Percentiles rank a stretch among this genome's conserved stretches.
phyloP scores from a whole-genome alignment of 2,113 vertebrate species.

The Polyodon spathula region DNA sequence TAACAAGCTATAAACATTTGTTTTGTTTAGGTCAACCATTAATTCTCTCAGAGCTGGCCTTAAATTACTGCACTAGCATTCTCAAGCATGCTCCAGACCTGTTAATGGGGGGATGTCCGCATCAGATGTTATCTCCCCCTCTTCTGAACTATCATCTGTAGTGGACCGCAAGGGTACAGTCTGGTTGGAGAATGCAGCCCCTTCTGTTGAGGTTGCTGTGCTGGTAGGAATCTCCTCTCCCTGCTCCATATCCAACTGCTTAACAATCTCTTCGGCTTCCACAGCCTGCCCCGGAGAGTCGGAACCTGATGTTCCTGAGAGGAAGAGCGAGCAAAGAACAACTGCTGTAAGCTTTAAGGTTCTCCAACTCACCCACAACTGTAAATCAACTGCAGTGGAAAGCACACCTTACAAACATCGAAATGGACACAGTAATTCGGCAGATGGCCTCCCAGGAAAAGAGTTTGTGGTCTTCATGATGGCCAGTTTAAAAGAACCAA shows the following conservation, averaged over 20 bases:
- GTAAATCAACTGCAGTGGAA: too few species aligned
- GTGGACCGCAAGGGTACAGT: conserved; percentile 52
- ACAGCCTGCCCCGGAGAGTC: conserved; percentile 87
- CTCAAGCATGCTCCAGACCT: conserved; percentile 49
- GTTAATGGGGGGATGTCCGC: conserved; percentile 85
- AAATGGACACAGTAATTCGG: too few species aligned
- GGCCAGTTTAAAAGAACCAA: too few species aligned
- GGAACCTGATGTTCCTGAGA: conserved; percentile 76
- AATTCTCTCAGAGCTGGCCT: background rate
- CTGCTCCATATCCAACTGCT: conserved; percentile 90
- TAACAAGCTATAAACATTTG: too few species aligned
- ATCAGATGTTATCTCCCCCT: conserved; percentile 61
- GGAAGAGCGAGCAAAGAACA: background rate
- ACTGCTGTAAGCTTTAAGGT: too few species aligned
- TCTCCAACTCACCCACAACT: too few species aligned
- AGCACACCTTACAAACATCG: too few species aligned
- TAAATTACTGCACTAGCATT: background rate
- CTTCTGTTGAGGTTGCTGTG: conserved; percentile 69
- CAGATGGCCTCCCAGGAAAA: too few species aligned
- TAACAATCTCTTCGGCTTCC: conserved; percentile 91
- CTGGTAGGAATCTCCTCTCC: conserved; percentile 80
- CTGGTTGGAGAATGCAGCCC: conserved; percentile 51
- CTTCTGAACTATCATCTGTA: conserved; percentile 61
- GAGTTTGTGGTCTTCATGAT: too few species aligned
- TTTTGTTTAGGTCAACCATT: too few species aligned